Evolutionary conservation across 1,140 invertebrate species (phyloP).

Genomic region (Anoplolepis gracilipes): DNA sequence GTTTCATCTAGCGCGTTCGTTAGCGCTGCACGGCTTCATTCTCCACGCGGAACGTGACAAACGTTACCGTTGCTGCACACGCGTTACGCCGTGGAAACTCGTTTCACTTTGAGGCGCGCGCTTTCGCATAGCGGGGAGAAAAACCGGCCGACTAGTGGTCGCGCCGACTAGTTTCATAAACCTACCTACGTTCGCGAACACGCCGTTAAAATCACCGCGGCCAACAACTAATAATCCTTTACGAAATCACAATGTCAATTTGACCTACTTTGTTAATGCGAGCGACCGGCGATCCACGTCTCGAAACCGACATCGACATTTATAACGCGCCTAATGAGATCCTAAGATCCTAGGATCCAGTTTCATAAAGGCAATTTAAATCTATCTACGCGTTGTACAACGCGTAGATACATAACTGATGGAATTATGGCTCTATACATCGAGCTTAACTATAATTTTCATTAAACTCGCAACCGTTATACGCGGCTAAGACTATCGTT

Average conservation of each 20-base stretch:
- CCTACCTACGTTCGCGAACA: conserved; percentile 35
- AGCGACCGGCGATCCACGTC: background rate
- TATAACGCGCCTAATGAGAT: conserved; percentile 60
- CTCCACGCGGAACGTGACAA: conserved; percentile 71
- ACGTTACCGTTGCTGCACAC: conserved; percentile 73
- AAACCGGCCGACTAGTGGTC: conserved; percentile 56
- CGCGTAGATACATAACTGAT: conserved; percentile 5
- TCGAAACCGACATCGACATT: conserved; percentile 58
- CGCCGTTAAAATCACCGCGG: conserved; percentile 46
- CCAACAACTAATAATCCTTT: conserved; percentile 53
- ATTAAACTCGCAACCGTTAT: conserved; percentile 3
- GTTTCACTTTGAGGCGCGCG: conserved; percentile 66
- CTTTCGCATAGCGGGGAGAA: conserved; percentile 56
- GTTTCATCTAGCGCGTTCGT: conserved; percentile 63
- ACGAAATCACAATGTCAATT: conserved; percentile 61
- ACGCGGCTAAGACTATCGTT: background rate
- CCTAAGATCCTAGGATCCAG: conserved; percentile 37
- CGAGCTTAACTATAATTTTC: conserved; percentile 17
- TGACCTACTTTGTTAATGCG: conserved; percentile 49
- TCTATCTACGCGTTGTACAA: background rate
- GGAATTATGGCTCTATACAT: conserved; percentile 14
- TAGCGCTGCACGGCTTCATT: conserved; percentile 68
- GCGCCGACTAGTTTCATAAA: conserved; percentile 64
- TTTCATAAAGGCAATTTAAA: conserved; percentile 55
- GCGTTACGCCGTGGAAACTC: conserved; percentile 63